Conservation (phyloP, 1,140 invertebrate species). For the Carposina sasakii region DNA sequence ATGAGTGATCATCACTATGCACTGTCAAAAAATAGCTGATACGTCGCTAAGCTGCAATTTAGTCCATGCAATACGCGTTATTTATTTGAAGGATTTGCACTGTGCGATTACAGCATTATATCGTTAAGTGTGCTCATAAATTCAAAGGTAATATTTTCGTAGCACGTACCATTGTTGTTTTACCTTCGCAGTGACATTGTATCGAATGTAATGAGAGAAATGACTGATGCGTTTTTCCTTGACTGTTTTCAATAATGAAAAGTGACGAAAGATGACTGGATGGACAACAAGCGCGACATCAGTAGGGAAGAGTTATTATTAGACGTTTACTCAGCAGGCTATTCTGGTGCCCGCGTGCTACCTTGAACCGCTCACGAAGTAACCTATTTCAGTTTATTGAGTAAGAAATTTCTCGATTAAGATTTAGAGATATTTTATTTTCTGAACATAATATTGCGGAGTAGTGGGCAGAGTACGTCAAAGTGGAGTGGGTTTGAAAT, state of each 20-base stretch:
- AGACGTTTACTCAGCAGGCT: constrained; percentile 46
- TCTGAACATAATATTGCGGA: neutral
- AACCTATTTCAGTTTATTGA: constrained; percentile 51
- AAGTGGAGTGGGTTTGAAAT: neutral
- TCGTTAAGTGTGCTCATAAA: too few species aligned
- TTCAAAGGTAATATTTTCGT: too few species aligned
- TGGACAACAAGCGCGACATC: constrained; percentile 14
- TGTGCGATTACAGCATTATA: too few species aligned
- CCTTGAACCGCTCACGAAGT: constrained; percentile 57
- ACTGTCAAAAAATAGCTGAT: too few species aligned
- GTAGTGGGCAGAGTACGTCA: neutral
- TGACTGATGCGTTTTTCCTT: too few species aligned
- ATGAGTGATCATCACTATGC: too few species aligned
- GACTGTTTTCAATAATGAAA: too few species aligned
- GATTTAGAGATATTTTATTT: constrained; percentile 23
- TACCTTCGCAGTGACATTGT: too few species aligned
- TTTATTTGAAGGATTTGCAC: too few species aligned
- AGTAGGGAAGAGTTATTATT: constrained; percentile 40
- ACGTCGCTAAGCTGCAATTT: too few species aligned
- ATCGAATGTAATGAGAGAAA: neutral
- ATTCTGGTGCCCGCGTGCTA: constrained; percentile 40
- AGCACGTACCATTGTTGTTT: too few species aligned
- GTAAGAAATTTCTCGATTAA: constrained; percentile 46
- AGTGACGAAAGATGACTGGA: constrained; percentile 29
- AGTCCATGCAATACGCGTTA: too few species aligned